These are phyloP conservation scores for Holothuria glaberrima DNA, from an alignment of 35 echinoderm and acorn worm genomes.

Conservation along the genomic window DNA sequence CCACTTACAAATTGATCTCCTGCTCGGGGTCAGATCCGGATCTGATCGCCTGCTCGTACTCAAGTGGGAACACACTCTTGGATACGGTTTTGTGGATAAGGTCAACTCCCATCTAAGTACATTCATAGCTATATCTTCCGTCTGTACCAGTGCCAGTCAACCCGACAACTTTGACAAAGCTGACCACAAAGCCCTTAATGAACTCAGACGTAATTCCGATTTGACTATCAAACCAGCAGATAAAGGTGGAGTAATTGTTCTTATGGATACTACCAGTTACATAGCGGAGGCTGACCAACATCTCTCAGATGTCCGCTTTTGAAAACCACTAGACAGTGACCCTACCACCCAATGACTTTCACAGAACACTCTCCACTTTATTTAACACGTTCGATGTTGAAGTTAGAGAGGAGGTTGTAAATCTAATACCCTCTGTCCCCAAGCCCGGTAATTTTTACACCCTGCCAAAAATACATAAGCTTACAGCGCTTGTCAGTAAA, in stretches of 20 bases:
- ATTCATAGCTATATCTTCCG: too few species aligned
- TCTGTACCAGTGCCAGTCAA: too few species aligned
- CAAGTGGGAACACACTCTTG: too few species aligned
- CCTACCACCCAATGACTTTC: not conserved
- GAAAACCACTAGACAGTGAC: not conserved
- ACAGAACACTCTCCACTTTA: not conserved
- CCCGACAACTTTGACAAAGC: too few species aligned
- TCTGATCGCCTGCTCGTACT: too few species aligned
- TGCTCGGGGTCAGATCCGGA: too few species aligned
- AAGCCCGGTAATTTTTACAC: not conserved
- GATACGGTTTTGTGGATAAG: too few species aligned
- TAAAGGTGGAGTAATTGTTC: not conserved
- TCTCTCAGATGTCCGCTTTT: not conserved
- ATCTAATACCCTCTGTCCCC: not conserved
- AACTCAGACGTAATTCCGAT: too few species aligned
- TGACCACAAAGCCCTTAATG: too few species aligned
- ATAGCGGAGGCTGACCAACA: not conserved
- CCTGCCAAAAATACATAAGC: conserved; percentile 1
- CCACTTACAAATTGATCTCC: too few species aligned
- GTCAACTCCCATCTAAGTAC: too few species aligned
- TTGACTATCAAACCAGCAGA: too few species aligned
- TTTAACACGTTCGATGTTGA: not conserved
- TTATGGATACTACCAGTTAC: not conserved
- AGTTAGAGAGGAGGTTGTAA: conserved; percentile 4
- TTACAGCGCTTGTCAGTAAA: not conserved